Conservation (phyloP, 2,888 invertebrate genomes). For the Drosophila vallismaia region DNA sequence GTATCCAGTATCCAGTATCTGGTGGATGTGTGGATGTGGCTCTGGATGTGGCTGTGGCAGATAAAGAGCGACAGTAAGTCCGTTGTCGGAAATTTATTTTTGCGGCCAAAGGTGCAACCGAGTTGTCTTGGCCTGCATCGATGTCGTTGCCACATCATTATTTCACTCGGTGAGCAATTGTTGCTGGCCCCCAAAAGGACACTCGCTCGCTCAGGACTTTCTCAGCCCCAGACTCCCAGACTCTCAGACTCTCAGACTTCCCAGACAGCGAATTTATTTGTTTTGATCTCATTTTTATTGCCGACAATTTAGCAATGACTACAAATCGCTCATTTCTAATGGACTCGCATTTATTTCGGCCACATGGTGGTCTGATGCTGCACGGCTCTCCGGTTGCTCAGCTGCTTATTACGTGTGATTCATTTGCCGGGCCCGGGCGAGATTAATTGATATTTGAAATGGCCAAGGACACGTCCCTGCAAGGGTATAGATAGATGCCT, state of each 20-base stretch:
- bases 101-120: slow-evolving; percentile 50
- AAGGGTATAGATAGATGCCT: not conserved
- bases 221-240: too few relatives aligned
- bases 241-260: too few relatives aligned
- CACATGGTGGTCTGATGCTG: slow-evolving; percentile 21
- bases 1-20: slow-evolving; percentile 1
- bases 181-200: slow-evolving; percentile 52
- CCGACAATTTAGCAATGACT: slow-evolving; percentile 63
- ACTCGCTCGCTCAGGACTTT: slow-evolving; percentile 7
- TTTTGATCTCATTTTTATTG: slow-evolving; percentile 61
- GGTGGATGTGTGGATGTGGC: slow-evolving; percentile 8
- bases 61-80: slow-evolving; percentile 3
- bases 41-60: not conserved
- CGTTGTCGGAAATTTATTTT: slow-evolving; percentile 41
- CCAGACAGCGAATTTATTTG: slow-evolving; percentile 54
- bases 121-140: slow-evolving; percentile 42
- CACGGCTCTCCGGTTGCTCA: slow-evolving; percentile 3
- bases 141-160: slow-evolving; percentile 61
- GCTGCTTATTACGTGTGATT: slow-evolving; percentile 40
- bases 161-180: slow-evolving; percentile 59
- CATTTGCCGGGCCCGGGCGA: slow-evolving; percentile 13
- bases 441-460: slow-evolving; percentile 51
- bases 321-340: slow-evolving; percentile 68
- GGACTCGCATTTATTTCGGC: slow-evolving; percentile 52
- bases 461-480: not conserved